These are phyloP conservation scores for Heliconius charithonia DNA, from an alignment of 2,888 invertebrate genomes.

Conservation along the genomic window DNA sequence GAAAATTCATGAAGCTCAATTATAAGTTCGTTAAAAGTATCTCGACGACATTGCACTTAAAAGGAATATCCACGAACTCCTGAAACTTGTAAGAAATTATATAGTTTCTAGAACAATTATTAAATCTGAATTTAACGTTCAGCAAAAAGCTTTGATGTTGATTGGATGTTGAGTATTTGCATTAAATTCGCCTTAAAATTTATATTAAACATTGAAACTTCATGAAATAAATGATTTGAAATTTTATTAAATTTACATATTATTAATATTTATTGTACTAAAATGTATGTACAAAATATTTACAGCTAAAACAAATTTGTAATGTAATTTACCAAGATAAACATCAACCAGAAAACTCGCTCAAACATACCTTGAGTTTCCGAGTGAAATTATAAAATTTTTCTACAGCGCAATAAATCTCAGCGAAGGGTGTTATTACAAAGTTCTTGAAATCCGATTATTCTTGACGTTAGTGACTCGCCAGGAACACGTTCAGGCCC, in stretches of 20 bases:
- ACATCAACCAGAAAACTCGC: constrained; percentile 57
- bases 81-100: constrained; percentile 29
- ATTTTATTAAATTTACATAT: neutral
- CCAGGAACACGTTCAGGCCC: constrained; percentile 20
- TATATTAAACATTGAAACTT: neutral
- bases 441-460: constrained; percentile 69
- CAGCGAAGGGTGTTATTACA: constrained; percentile 71
- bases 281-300: neutral
- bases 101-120: constrained; percentile 29
- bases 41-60: constrained; percentile 30
- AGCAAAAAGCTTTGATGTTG: constrained; percentile 10
- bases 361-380: constrained; percentile 65
- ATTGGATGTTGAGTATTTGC: neutral
- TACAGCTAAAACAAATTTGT: constrained; percentile 7
- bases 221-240: too few species aligned
- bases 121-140: constrained; percentile 18
- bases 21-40: constrained; percentile 31
- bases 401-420: constrained; percentile 78
- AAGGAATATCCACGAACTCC: constrained; percentile 18
- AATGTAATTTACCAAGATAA: constrained; percentile 30
- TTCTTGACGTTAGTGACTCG: constrained; percentile 33
- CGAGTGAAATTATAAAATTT: constrained; percentile 64
- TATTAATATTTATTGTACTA: neutral
- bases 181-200: neutral
- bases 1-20: constrained; percentile 27